Evolutionary conservation across 2,888 invertebrate species (phyloP).

Genomic region (Metalampra italica): DNA sequence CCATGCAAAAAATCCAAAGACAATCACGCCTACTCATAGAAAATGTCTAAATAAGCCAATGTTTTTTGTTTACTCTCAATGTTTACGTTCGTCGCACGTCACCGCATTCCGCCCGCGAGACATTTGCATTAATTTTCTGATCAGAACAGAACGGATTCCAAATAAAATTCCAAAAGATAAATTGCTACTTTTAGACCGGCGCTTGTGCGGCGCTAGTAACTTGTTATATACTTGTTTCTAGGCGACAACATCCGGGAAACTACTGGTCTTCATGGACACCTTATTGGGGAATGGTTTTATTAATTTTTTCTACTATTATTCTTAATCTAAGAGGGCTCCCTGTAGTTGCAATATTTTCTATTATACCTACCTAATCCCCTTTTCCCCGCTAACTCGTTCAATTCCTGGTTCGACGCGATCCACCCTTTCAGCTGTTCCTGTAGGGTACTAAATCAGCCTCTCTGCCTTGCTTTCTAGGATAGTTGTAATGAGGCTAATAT

Average conservation of each 20-base stretch:
- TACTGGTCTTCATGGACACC: too few species aligned
- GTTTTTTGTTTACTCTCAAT: conserved; percentile 1
- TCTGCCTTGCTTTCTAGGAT: too few species aligned
- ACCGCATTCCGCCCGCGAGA: conserved; percentile 6
- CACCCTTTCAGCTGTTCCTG: too few species aligned
- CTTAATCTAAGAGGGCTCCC: too few species aligned
- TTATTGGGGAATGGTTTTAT: too few species aligned
- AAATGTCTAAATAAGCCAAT: neutral
- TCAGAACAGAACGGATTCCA: conserved; percentile 1
- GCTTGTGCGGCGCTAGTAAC: conserved; percentile 3
- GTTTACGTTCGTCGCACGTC: conserved; percentile 7
- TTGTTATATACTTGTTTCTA: conserved; percentile 1
- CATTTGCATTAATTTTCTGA: conserved; percentile 10
- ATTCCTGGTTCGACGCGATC: too few species aligned
- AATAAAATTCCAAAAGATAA: conserved; percentile 2
- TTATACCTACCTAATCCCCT: too few species aligned
- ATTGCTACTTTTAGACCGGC: conserved; percentile 1
- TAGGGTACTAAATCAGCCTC: too few species aligned
- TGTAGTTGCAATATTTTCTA: too few species aligned
- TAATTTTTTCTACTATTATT: too few species aligned
- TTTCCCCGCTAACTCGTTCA: too few species aligned
- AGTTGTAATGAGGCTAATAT: too few species aligned
- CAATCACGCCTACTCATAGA: neutral
- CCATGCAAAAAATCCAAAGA: neutral
- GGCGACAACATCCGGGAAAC: conserved; percentile 5